phyloP scores from a whole-genome alignment of 2,888 invertebrate genomes.

The Drosophila infuscata region DNA sequence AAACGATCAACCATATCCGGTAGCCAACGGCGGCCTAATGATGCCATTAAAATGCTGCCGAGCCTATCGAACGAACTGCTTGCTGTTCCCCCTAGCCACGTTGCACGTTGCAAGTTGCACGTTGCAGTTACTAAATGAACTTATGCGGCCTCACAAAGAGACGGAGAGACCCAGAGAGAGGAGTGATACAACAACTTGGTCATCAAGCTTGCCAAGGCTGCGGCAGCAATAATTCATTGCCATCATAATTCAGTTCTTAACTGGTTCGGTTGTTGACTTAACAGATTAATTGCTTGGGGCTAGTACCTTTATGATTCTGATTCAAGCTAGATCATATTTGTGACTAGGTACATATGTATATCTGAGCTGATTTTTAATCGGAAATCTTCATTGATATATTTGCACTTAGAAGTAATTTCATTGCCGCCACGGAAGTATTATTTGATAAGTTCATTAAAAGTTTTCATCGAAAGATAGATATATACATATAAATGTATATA shows the following conservation, averaged over 20 bases:
- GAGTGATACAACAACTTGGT: slow-evolving; percentile 1
- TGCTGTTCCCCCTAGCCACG: slow-evolving; percentile 12
- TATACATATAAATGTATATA: too few species aligned
- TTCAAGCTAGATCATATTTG: not conserved
- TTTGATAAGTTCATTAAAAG: not conserved
- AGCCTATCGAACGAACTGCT: slow-evolving; percentile 44
- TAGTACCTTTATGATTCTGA: not conserved
- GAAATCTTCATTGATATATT: not conserved
- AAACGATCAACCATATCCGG: slow-evolving; percentile 79
- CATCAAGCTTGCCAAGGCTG: slow-evolving; percentile 22
- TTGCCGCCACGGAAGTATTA: not conserved
- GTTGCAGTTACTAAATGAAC: slow-evolving; percentile 4
- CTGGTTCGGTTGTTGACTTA: not conserved
- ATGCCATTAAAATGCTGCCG: slow-evolving; percentile 71
- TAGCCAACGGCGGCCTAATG: slow-evolving; percentile 71
- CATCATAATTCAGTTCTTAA: slow-evolving; percentile 13
- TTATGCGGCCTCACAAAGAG: not conserved
- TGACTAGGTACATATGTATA: not conserved
- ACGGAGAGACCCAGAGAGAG: not conserved
- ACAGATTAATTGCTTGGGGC: not conserved
- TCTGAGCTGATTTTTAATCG: not conserved
- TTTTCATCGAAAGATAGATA: too few species aligned
- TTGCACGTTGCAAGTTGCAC: not conserved
- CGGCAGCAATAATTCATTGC: not conserved
- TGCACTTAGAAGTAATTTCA: not conserved